phyloP scores from a whole-genome alignment of 2,113 vertebrate species.

The Emydocephalus ijimae region DNA sequence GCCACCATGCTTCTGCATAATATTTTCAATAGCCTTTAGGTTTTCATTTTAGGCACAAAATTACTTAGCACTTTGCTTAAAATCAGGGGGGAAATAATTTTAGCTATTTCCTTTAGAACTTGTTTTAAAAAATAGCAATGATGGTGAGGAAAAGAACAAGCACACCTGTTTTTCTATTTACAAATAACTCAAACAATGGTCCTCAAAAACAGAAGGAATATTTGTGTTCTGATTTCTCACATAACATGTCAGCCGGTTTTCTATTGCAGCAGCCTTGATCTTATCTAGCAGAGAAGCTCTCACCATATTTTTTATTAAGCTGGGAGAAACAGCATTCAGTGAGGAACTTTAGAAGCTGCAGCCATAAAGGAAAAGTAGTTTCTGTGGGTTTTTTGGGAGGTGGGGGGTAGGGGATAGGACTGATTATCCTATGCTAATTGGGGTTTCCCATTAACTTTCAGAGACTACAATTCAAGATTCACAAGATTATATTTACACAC shows the following conservation, averaged over 20 bases:
- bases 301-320: constrained; percentile 65
- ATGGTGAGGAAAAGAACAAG: constrained; percentile 9
- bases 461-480: background rate
- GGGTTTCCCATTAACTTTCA: background rate
- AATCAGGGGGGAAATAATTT: background rate
- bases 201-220: constrained; percentile 21
- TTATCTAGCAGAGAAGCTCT: constrained; percentile 58
- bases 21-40: background rate
- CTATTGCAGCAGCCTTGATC: constrained; percentile 58
- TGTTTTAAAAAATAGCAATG: constrained; percentile 12
- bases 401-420: background rate
- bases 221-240: constrained; percentile 21
- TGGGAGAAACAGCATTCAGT: constrained; percentile 62
- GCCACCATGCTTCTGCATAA: background rate
- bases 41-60: background rate
- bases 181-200: background rate
- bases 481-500: background rate
- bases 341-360: constrained; percentile 57
- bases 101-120: constrained; percentile 22
- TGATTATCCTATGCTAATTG: constrained; percentile 37
- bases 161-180: background rate
- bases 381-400: constrained; percentile 7
- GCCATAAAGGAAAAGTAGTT: constrained; percentile 59
- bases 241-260: constrained; percentile 18
- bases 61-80: constrained; percentile 1